A percentile compares a stretch with the other conserved stretches of the same genome.
phyloP scores from a whole-genome alignment of 2,888 invertebrate genomes.

The Acleris holmiana region DNA sequence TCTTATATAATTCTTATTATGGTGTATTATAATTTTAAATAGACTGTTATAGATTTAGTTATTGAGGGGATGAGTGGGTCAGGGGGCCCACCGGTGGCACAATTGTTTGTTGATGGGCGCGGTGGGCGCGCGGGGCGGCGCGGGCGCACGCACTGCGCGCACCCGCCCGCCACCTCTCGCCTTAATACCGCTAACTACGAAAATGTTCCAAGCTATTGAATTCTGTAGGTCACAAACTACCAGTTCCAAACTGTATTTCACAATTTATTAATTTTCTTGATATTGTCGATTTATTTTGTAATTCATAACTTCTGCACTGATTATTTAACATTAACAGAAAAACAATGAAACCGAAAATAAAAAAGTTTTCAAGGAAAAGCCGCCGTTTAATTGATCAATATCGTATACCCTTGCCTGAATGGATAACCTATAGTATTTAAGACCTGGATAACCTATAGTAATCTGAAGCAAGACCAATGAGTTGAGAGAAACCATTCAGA shows the following conservation, averaged over 20 bases:
- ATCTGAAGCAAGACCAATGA: too few relatives aligned
- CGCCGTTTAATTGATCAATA: slow-evolving; percentile 36
- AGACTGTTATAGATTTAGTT: slow-evolving; percentile 84
- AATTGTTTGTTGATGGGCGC: slow-evolving; percentile 46
- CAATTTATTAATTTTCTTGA: slow-evolving; percentile 52
- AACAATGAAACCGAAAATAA: slow-evolving; percentile 69
- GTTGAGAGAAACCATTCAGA: too few relatives aligned
- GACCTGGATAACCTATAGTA: too few relatives aligned
- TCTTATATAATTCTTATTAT: slow-evolving; percentile 79
- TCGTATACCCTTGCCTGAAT: neutral
- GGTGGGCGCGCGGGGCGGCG: slow-evolving; percentile 1
- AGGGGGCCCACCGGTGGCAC: slow-evolving; percentile 49
- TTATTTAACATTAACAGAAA: slow-evolving; percentile 70
- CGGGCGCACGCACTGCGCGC: neutral
- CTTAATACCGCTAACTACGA: slow-evolving; percentile 9
- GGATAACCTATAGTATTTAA: neutral
- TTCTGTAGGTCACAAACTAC: slow-evolving; percentile 60
- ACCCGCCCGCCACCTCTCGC: neutral
- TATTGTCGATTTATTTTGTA: slow-evolving; percentile 64
- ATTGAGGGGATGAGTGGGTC: slow-evolving; percentile 63
- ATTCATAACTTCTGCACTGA: slow-evolving; percentile 73
- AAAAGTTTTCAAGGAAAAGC: slow-evolving; percentile 52
- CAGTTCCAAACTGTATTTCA: slow-evolving; percentile 55
- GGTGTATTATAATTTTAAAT: slow-evolving; percentile 83
- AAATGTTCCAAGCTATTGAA: slow-evolving; percentile 27